Evolutionary conservation across 2,888 invertebrate species (phyloP).

Genomic region (Cephus pulcher): DNA sequence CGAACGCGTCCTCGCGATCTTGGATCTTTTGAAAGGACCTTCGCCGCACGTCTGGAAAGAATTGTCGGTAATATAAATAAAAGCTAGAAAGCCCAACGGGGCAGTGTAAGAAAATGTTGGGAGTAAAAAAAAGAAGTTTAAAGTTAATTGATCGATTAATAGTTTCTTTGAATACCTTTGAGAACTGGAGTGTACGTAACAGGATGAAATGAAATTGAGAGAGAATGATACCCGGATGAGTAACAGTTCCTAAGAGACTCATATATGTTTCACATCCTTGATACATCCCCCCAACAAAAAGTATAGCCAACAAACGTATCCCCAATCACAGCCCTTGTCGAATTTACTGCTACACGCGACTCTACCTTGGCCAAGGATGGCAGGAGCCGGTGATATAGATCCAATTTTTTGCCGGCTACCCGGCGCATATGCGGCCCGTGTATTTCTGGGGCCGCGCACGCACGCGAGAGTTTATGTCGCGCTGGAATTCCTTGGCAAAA

Average conservation of each 20-base stretch:
- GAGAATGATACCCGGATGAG: not conserved
- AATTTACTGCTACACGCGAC: constrained; percentile 28
- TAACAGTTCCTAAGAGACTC: not conserved
- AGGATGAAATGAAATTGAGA: not conserved
- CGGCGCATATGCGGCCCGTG: constrained; percentile 5
- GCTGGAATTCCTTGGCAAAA: constrained; percentile 30
- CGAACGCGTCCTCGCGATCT: constrained; percentile 2
- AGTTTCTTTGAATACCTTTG: not conserved
- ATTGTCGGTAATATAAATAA: constrained; percentile 26
- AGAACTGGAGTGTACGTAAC: not conserved
- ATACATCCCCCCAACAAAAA: not conserved
- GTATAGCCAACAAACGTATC: not conserved
- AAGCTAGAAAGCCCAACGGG: constrained; percentile 20
- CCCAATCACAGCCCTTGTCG: constrained; percentile 10
- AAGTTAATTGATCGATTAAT: not conserved
- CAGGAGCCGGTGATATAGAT: constrained; percentile 22
- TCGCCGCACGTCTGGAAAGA: not conserved
- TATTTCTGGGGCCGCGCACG: constrained; percentile 19
- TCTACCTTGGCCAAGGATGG: constrained; percentile 19
- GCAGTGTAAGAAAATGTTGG: not conserved
- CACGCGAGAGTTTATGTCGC: constrained; percentile 30
- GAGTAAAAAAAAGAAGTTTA: not conserved
- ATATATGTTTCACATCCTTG: not conserved
- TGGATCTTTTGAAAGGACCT: not conserved
- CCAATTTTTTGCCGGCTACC: constrained; percentile 20